phyloP scores from a whole-genome alignment of 1,140 invertebrate species.

The Pomacea maculata region DNA sequence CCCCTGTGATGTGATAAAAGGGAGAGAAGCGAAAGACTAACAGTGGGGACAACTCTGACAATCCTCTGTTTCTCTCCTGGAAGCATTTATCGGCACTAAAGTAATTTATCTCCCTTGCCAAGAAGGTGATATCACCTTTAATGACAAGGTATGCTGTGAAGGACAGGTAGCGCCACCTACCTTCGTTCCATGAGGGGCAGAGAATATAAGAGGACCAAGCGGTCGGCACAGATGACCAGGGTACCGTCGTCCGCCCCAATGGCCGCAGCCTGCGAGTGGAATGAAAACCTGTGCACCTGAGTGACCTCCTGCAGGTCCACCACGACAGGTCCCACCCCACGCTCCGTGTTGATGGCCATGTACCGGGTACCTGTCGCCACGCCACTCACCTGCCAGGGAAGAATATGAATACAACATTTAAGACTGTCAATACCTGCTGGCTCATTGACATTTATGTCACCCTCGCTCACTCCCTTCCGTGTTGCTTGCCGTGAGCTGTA shows the following conservation, averaged over 20 bases:
- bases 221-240: slow-evolving; percentile 83
- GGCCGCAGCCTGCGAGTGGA: slow-evolving; percentile 85
- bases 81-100: background rate
- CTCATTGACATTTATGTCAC: too few relatives aligned
- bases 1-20: slow-evolving; percentile 21
- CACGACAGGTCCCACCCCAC: slow-evolving; percentile 78
- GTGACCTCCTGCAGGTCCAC: slow-evolving; percentile 74
- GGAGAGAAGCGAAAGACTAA: background rate
- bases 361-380: slow-evolving; percentile 86
- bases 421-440: too few relatives aligned
- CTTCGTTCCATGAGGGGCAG: slow-evolving; percentile 54
- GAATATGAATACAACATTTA: too few relatives aligned
- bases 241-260: slow-evolving; percentile 93
- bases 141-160: background rate
- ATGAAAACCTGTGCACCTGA: slow-evolving; percentile 62
- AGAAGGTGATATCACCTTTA: background rate
- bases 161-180: background rate
- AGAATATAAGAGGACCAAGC: slow-evolving; percentile 79
- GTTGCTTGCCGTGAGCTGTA: too few relatives aligned
- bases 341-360: slow-evolving; percentile 84
- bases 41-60: background rate
- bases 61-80: background rate
- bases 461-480: too few relatives aligned
- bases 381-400: background rate
- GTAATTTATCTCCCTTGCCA: too few relatives aligned